Conservation (phyloP, 2,113 vertebrate species). For the Nesogale talazaci region DNA sequence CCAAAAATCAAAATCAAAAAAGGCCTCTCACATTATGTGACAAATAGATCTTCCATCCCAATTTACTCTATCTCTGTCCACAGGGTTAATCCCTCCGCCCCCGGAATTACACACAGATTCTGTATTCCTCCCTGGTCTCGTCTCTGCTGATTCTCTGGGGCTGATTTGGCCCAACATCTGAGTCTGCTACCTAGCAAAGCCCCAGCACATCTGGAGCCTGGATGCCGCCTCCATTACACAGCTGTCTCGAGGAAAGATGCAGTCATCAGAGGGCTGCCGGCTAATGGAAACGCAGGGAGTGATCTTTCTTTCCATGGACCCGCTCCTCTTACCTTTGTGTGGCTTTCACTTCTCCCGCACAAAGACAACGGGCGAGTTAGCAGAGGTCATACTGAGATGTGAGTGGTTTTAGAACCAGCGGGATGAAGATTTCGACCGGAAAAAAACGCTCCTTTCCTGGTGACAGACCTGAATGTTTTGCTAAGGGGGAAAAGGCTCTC, state of each 20-base stretch:
- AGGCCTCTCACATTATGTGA: neutral
- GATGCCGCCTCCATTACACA: slow-evolving; percentile 71
- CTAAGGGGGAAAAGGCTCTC: slow-evolving; percentile 61
- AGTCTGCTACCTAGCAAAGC: slow-evolving; percentile 75
- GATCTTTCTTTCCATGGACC: slow-evolving; percentile 77
- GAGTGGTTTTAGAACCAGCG: slow-evolving; percentile 68
- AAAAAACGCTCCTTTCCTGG: slow-evolving; percentile 69
- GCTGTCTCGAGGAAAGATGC: slow-evolving; percentile 71
- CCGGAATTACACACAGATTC: slow-evolving; percentile 33
- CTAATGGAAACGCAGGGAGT: slow-evolving; percentile 68
- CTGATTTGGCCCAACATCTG: slow-evolving; percentile 71
- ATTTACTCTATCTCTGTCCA: neutral
- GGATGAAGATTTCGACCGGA: slow-evolving; percentile 70
- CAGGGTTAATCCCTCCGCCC: neutral
- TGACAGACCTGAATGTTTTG: slow-evolving; percentile 73
- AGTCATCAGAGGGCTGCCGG: slow-evolving; percentile 70
- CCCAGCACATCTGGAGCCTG: slow-evolving; percentile 75
- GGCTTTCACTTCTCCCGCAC: slow-evolving; percentile 73
- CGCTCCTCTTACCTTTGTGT: slow-evolving; percentile 79
- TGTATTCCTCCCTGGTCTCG: neutral
- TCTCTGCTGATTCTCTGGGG: slow-evolving; percentile 67
- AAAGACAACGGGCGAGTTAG: slow-evolving; percentile 73
- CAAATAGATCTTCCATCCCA: neutral
- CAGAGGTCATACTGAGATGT: slow-evolving; percentile 78
- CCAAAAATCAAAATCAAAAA: neutral